These are phyloP conservation scores for Podarcis raffonei DNA, from an alignment of 2,113 vertebrate genomes.

Conservation along the genomic window DNA sequence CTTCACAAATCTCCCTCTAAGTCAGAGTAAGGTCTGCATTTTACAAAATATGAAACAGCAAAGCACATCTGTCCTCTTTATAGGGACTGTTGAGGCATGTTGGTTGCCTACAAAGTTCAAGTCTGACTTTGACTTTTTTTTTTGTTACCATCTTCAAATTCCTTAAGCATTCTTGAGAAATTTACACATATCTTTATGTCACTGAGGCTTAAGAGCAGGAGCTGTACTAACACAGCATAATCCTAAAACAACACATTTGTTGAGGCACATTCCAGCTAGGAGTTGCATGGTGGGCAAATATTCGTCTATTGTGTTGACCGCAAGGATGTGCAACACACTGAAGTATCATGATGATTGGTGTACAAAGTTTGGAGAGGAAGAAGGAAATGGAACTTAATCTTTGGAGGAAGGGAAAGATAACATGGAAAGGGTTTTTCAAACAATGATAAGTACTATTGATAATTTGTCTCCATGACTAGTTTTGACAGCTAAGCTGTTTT, in stretches of 20 bases:
- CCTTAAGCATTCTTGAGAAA: not conserved
- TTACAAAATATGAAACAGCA: not conserved
- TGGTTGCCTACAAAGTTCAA: not conserved
- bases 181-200: not conserved
- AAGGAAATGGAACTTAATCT: not conserved
- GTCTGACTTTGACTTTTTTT: not conserved
- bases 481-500: not conserved
- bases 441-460: not conserved
- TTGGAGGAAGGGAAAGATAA: not conserved
- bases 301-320: not conserved
- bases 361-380: not conserved
- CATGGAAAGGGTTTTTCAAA: not conserved
- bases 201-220: not conserved
- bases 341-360: not conserved
- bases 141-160: not conserved
- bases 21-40: not conserved
- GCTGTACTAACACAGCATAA: not conserved
- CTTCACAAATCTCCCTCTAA: no score
- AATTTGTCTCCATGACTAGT: not conserved
- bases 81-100: not conserved
- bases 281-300: not conserved
- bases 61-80: not conserved
- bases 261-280: not conserved
- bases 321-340: not conserved
- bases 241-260: not conserved